Evolutionary conservation across 2,888 invertebrate species (phyloP), one percentile per base, ranked within the genome.

Genomic region (Argyresthia goedartella): DNA sequence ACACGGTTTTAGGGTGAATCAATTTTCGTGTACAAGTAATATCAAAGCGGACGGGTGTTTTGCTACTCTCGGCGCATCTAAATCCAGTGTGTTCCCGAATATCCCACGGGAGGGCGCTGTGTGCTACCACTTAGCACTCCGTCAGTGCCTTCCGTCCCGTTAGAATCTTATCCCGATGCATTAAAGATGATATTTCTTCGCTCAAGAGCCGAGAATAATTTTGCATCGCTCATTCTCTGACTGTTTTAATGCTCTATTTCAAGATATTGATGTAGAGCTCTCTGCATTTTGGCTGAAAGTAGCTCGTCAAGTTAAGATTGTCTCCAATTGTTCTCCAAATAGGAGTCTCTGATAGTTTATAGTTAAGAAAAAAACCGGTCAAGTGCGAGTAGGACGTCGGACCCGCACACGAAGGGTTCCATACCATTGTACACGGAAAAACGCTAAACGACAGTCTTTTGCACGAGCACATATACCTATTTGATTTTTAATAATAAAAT

Each of bases 81-180:
- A 80, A 70, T 69, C 71, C 68, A 61, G 69, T 67, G 72, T 79
- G 73, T 78, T 73, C 71, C 64, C 64, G 62, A 57, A 63, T 60
- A 61, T 71, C 78, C 71, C 76, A 57, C 52, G 68, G 71, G 84
- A 75, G 64, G 59, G 58, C 61, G 66, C 79, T 79, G 81, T 82
- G 80, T 79, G 82, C 76, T 75, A 66, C 78, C 79, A 82, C 85
- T 84, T 84, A 84, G 74, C 77, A 73, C 76, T 72, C 67, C 60
- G 63, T 67, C 68, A 73, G 72, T 71, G 71, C 65, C 68, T 34
- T 16, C 13, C 44, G 13, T 25, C 8, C 4, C 13, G 3, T 13
- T 47, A 25, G 47, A 35, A 13, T 47, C 34, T 47, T 47, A 47
- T 15, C 44, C 1, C 44, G 9, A 15, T 44, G 44, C 44, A 44